phyloP scores from a whole-genome alignment of 1,140 invertebrate genomes.

The Odontomachus brunneus region DNA sequence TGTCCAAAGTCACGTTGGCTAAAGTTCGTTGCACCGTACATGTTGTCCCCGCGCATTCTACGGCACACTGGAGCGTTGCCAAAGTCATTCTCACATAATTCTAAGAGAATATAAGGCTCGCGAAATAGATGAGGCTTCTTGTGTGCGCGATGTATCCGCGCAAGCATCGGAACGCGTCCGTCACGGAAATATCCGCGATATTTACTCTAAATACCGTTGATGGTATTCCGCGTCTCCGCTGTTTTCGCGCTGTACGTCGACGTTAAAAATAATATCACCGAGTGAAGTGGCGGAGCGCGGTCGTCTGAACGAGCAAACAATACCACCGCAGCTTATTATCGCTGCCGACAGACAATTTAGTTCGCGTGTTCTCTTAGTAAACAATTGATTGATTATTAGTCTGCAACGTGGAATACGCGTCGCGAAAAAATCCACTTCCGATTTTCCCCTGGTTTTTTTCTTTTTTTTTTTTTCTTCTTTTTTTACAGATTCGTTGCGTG shows the following conservation, averaged over 20 bases:
- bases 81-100: constrained; percentile 76
- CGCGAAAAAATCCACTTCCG: too few species aligned
- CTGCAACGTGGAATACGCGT: too few species aligned
- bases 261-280: too few species aligned
- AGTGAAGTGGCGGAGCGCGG: too few species aligned
- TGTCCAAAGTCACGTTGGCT: constrained; percentile 62
- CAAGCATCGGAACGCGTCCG: constrained; percentile 21
- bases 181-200: not conserved
- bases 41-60: constrained; percentile 70
- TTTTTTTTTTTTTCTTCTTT: too few species aligned
- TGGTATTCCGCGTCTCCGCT: too few species aligned
- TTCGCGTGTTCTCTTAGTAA: not conserved
- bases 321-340: too few species aligned
- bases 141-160: constrained; percentile 46
- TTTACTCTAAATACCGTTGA: too few species aligned
- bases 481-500: not conserved
- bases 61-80: constrained; percentile 65
- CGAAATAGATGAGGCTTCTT: constrained; percentile 57
- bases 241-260: too few species aligned
- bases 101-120: constrained; percentile 61
- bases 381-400: not conserved
- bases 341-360: too few species aligned
- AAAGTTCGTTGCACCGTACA: constrained; percentile 74
- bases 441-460: too few species aligned
- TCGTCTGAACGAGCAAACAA: too few species aligned